Base-by-base conservation (phyloP, 2,113 vertebrate genomes). In the Uria aalge region DNA sequence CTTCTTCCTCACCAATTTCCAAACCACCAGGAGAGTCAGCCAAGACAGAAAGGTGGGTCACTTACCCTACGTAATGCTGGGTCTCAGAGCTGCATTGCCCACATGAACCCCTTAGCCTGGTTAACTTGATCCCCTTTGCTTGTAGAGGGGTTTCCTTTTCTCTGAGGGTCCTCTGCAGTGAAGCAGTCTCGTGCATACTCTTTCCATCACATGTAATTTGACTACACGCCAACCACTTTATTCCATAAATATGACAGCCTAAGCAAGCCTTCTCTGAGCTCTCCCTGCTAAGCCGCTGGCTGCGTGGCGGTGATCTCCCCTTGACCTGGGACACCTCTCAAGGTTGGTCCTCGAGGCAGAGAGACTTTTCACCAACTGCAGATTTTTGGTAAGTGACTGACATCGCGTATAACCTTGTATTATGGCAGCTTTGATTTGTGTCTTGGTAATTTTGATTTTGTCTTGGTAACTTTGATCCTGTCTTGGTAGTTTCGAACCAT, bases 91-190 rank as follows among this genome's bases (percentile, higher is more conserved):
- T 59, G 6, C 2, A 0, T 29, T 71, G 40, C 12, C 12, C 15
- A 23, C 1, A 2, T 0, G 1, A 79, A 71, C 43, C 30, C 4
- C 13, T 75, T 34, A 68, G 24, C 21, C 23, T n/a, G 21, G 3
- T 48, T 71, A 76, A 53, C 52, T 71, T 24, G 15, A 57, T 87
- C 20, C 12, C 26, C 22, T 62, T 78, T 3, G 3, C 27, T 34
- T 12, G 2, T 29, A 55, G n/a, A 79, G 9, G 8, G 26, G 11
- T 81, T 84, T 84, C 11, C 4, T 82, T 92, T 88, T 18, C 45
- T 40, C 57, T 36, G 21, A 60, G 14, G 5, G 10, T 90, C 3
- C 4, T 56, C 47, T 85, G 9, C 0, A 0, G 64, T 38, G 43
- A 78, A 92, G 38, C 6, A 88, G 7, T 43, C 30, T 79, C 47